Evolutionary conservation across 2,888 invertebrate genomes (phyloP).

Genomic region (Buathra laborator): DNA sequence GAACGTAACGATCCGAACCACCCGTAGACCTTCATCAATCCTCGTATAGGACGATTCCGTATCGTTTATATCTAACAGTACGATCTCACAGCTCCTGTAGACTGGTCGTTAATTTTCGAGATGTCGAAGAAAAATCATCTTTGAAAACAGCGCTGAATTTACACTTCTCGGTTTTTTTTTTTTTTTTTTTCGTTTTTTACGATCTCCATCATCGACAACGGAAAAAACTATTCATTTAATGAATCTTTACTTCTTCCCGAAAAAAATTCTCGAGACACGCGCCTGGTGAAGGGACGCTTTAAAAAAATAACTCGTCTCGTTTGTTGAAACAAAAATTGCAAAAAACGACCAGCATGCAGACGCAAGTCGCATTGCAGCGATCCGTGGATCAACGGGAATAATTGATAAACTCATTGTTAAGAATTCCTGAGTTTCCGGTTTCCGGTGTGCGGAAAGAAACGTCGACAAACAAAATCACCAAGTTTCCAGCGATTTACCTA

Average conservation of each 20-base stretch:
- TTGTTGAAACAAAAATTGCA: no score
- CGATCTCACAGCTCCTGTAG: background rate
- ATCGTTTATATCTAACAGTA: background rate
- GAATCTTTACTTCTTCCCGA: no score
- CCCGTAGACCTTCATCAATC: constrained; percentile 49
- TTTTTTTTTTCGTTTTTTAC: no score
- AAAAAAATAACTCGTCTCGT: no score
- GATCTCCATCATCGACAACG: no score
- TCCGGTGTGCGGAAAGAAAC: background rate
- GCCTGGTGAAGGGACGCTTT: no score
- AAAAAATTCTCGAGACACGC: no score
- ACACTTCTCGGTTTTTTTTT: background rate
- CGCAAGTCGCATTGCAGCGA: background rate
- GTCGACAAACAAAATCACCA: background rate
- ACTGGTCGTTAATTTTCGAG: constrained; percentile 8
- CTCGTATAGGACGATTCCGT: constrained; percentile 16
- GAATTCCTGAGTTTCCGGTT: background rate
- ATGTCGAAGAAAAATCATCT: constrained; percentile 1
- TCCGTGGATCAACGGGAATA: constrained; percentile 4
- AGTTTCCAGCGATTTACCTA: background rate
- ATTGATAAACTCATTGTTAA: background rate
- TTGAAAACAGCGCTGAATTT: background rate
- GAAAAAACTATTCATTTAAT: no score
- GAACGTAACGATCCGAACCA: background rate
- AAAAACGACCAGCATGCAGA: background rate